Evolutionary conservation across 2,797 vertebrate genomes (phyloP).

Genomic region (Chaunax sp.): DNA sequence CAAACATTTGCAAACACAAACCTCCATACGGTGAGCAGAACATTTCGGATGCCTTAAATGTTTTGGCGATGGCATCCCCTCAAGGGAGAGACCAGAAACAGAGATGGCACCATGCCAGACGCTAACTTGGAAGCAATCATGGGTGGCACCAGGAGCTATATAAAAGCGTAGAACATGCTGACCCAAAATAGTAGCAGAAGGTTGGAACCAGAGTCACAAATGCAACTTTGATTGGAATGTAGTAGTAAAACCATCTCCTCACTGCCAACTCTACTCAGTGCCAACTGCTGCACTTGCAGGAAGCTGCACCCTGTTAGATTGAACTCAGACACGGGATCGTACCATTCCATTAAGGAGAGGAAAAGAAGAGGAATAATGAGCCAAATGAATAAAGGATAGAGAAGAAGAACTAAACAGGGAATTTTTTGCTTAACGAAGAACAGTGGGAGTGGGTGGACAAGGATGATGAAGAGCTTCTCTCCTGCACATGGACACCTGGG

Average conservation of each 20-base stretch:
- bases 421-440: conserved; percentile 73
- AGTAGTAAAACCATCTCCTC: conserved; percentile 38
- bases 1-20: conserved; percentile 65
- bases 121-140: conserved; percentile 49
- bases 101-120: conserved; percentile 77
- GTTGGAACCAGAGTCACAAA: conserved; percentile 35
- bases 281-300: conserved; percentile 52
- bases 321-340: conserved; percentile 35
- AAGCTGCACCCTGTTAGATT: conserved; percentile 44
- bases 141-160: conserved; percentile 38
- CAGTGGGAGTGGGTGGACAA: conserved; percentile 70
- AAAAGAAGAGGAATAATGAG: conserved; percentile 61
- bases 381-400: conserved; percentile 58
- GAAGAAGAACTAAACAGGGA: conserved; percentile 47
- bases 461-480: conserved; percentile 76
- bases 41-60: conserved; percentile 61
- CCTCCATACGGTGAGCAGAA: conserved; percentile 66
- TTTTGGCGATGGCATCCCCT: conserved; percentile 69
- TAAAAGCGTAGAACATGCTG: conserved; percentile 35
- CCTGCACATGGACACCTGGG: conserved; percentile 78
- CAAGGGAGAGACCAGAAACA: conserved; percentile 68
- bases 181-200: conserved; percentile 46
- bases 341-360: conserved; percentile 47
- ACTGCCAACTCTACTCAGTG: conserved; percentile 63
- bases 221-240: conserved; percentile 26